Evolutionary conservation across 1,140 invertebrate genomes (phyloP), one percentile per base, ranked within the genome.

Genomic region (Mactra quadrangularis): DNA sequence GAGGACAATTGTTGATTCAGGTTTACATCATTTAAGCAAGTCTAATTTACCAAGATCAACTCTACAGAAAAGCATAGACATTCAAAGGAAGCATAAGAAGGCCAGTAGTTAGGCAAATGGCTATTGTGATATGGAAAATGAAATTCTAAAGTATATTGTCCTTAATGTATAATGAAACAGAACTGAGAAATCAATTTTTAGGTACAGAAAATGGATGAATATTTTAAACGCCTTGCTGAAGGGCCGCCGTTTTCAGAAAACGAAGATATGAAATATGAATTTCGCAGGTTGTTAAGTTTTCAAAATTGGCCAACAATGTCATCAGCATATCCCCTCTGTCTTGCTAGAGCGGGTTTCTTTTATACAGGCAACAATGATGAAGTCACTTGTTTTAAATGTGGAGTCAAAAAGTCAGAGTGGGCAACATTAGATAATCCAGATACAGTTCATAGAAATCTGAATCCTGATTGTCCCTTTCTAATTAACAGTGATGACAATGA

Each of bases 291-390:
- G 19, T 9, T 74, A 17, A 82, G 68, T 19, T 82, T 82, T 33
- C 31, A 41, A 19, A 72, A 75, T 29, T 77, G 72, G 72, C 72
- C 82, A 13, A 29, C 15, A 52, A 47, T 71, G 47, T 71, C 53
- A 27, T 62, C 71, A 13, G 55, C 71, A 19, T 85, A 35, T 41
- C 52, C 64, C 0, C 35, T 77, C 17, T 57, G 52, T 31, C 47
- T 87, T 33, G 70, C 81, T 1, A 55, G 68, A 64, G 83, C 86
- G 38, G 86, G 86, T 22, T 87, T 87, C 66, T 85, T 83, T 52
- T 81, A 83, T 66, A 71, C 19, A 29, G 83, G 83, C 35, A 55
- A 70, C 45, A 45, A 27, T 3, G 83, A 87, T 77, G 79, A 87
- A 47, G 86, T 87, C 25, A 68, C 71, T 9, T 87, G 86, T 64